phyloP scores from a whole-genome alignment of 2,113 vertebrate genomes.

The Opisthocomus hoazin region DNA sequence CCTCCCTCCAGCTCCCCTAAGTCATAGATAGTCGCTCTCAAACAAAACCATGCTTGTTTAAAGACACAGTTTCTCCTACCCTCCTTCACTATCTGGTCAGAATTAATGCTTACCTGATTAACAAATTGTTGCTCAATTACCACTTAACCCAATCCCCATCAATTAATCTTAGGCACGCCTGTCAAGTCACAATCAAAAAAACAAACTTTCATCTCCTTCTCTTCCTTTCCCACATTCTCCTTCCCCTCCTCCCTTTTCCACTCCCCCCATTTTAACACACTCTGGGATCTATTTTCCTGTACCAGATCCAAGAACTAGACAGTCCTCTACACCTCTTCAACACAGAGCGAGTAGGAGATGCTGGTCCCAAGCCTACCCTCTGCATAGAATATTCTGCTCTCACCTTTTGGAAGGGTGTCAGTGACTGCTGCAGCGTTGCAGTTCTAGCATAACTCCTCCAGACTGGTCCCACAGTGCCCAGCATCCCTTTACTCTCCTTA shows the following conservation, averaged over 20 bases:
- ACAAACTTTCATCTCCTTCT: neutral
- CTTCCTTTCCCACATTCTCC: constrained; percentile 24
- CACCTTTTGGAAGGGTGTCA: neutral
- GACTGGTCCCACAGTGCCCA: neutral
- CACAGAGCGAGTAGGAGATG: neutral
- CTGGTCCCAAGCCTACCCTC: neutral
- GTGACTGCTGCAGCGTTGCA: neutral
- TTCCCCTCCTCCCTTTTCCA: neutral
- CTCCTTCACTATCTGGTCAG: neutral
- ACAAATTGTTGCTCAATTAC: constrained; percentile 26
- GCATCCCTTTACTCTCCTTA: neutral
- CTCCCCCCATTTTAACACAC: neutral
- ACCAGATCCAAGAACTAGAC: neutral
- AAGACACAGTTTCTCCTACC: neutral
- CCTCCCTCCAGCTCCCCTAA: neutral
- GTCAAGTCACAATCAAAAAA: neutral
- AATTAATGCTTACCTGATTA: constrained; percentile 21
- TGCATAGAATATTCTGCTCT: neutral
- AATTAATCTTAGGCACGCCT: neutral
- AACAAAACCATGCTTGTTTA: neutral
- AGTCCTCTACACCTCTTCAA: neutral
- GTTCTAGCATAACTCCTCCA: neutral
- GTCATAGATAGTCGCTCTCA: neutral
- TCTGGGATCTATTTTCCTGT: neutral
- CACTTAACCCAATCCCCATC: neutral